Evolutionary conservation across 2,113 vertebrate species (phyloP), one percentile per base, ranked within the genome.

Genomic region (Apeltes quadracus): DNA sequence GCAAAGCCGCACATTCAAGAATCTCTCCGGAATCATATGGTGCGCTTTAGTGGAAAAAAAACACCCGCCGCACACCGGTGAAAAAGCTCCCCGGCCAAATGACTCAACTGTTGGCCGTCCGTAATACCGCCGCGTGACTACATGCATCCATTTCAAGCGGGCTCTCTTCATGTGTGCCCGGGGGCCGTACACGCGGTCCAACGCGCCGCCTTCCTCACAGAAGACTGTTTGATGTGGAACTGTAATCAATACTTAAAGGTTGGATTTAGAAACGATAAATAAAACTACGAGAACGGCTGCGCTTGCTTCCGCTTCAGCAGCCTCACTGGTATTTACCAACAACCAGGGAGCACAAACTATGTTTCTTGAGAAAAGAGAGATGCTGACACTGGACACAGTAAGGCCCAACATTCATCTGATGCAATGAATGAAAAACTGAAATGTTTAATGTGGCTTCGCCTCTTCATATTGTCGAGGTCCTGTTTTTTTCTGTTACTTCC

Each of bases 161-260:
- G 72, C 69, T 83, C 76, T 82, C 78, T 62, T 73, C 69, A 79
- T 64, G 67, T 77, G 77, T 70, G 88, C 90, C 89, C 29, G 29
- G 75, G 23, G 84, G 88, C 84, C 78, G 84, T 86, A 87, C 88
- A 85, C 80, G 78, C 72, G 81, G 79, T 72, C 80, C 80, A 81
- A 69, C 73, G 79, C 78, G 80, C 81, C 85, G 72, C 79, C 57
- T 84, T 82, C 85, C 85, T 83, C 69, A 87, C 87, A 88, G 89
- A 89, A 78, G 80, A 87, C 82, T 80, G 84, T 92, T 90, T 91
- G 87, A 90, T 90, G 91, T 82, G 71, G 63, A 82, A 61, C 72
- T 86, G 82, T 78, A 87, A 92, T 91, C 90, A 89, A 92, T 92
- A 91, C 87, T 87, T 84, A 75, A 91, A 85, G 86, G 88, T 84